Conservation (phyloP, 2,888 invertebrate genomes). For the Drosophila mettleri region DNA sequence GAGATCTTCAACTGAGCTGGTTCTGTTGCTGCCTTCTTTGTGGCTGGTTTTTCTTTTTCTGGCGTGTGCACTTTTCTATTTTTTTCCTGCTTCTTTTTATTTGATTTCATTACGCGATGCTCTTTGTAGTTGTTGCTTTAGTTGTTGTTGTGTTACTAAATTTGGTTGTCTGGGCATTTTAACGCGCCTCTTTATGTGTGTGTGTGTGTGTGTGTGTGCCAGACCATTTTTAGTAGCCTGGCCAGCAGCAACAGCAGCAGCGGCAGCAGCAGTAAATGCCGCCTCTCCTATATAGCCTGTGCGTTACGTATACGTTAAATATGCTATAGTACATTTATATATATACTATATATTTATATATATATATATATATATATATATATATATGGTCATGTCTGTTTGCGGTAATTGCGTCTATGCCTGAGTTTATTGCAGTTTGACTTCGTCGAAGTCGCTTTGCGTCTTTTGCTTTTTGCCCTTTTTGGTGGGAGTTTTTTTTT, state of each 20-base stretch:
- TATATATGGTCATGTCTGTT: slow-evolving; percentile 64
- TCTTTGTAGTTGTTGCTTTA: slow-evolving; percentile 61
- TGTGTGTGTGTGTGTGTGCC: slow-evolving; percentile 49
- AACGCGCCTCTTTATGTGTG: slow-evolving; percentile 35
- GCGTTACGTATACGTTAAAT: slow-evolving; percentile 31
- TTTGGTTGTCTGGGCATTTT: slow-evolving; percentile 79
- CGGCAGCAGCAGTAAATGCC: slow-evolving; percentile 40
- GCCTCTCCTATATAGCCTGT: slow-evolving; percentile 53
- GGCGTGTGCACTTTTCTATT: slow-evolving; percentile 48
- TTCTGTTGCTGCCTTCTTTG: slow-evolving; percentile 17
- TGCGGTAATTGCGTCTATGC: slow-evolving; percentile 65
- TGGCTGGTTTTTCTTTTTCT: slow-evolving; percentile 31
- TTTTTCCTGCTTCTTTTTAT: slow-evolving; percentile 45
- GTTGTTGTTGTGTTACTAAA: slow-evolving; percentile 67
- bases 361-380: slow-evolving; percentile 27
- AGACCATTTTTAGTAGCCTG: slow-evolving; percentile 79
- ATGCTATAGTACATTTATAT: slow-evolving; percentile 33
- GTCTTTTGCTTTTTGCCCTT: slow-evolving; percentile 57
- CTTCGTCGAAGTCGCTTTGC: slow-evolving; percentile 3
- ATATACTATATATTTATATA: slow-evolving; percentile 20
- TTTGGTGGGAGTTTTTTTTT: slow-evolving; percentile 67
- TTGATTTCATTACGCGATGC: slow-evolving; percentile 72
- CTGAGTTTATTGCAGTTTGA: slow-evolving; percentile 53
- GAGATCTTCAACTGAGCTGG: slow-evolving; percentile 37
- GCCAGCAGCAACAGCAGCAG: slow-evolving; percentile 36